Conservation (phyloP, 2,888 invertebrate genomes). For the Caenorhabditis imperialis region DNA sequence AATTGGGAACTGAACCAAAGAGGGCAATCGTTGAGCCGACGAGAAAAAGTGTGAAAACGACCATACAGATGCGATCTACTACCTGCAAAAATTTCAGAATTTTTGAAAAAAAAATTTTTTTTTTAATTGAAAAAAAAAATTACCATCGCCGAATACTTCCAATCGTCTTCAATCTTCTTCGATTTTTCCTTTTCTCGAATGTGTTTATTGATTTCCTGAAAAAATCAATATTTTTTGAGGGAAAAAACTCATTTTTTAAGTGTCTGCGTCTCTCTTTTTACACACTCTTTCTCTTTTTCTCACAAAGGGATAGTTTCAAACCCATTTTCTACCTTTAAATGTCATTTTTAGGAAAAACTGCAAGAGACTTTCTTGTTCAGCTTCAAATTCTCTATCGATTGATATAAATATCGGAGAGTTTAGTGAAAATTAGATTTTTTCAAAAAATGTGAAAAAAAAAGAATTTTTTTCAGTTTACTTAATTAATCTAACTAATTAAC, state of each 20-base stretch:
- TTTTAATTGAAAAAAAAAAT: not conserved
- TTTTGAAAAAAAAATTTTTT: not conserved
- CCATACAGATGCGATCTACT: conserved; percentile 70
- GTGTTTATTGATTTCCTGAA: conserved; percentile 60
- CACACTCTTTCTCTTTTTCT: not conserved
- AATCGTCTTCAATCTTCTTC: conserved; percentile 63
- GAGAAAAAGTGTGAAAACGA: conserved; percentile 62
- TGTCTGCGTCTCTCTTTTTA: too few species aligned
- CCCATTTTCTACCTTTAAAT: not conserved
- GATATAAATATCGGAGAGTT: not conserved
- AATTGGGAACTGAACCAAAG: conserved; percentile 63
- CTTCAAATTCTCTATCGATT: too few species aligned
- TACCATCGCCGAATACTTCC: conserved; percentile 69
- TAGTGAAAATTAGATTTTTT: not conserved
- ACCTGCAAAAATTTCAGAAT: too few species aligned
- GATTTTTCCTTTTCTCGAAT: conserved; percentile 59
- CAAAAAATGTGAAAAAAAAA: not conserved
- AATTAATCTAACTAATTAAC: too few species aligned
- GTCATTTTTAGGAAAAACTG: too few species aligned
- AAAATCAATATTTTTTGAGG: not conserved
- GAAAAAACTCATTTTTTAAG: too few species aligned
- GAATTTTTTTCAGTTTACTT: too few species aligned
- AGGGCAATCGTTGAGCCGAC: conserved; percentile 59
- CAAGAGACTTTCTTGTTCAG: too few species aligned
- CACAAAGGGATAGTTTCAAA: not conserved